Conservation (phyloP, 2,797 vertebrate genomes). For the Bovichtus variegatus region DNA sequence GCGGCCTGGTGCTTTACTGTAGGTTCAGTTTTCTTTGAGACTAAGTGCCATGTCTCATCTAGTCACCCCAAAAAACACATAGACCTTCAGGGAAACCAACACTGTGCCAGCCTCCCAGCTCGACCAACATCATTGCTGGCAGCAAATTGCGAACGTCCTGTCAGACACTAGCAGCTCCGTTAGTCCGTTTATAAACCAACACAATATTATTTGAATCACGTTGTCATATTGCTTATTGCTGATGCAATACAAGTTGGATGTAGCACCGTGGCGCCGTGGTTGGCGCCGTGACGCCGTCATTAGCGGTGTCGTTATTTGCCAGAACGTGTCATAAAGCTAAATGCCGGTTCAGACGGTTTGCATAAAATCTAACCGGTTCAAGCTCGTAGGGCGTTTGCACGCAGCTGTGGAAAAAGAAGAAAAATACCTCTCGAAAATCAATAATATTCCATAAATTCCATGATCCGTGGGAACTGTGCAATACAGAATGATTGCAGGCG, state of each 20-base stretch:
- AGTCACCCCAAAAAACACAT: neutral
- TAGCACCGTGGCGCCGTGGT: no score
- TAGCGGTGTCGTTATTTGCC: no score
- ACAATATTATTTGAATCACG: neutral
- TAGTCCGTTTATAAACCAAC: neutral
- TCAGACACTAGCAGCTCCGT: no score
- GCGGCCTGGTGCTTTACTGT: no score
- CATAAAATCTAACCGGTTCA: neutral
- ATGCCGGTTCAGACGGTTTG: neutral
- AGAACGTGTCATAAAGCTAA: neutral
- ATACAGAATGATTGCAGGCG: neutral
- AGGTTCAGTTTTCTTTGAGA: neutral
- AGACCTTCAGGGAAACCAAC: neutral
- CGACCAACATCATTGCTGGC: neutral
- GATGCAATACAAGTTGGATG: neutral
- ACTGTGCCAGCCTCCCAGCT: neutral
- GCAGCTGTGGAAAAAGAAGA: neutral
- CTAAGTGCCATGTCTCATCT: neutral
- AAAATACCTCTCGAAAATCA: neutral
- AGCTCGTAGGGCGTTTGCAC: no score
- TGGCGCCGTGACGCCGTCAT: neutral
- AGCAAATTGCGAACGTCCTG: neutral
- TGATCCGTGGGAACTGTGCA: neutral
- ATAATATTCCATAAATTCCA: neutral
- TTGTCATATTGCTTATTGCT: slow-evolving; percentile 1